A percentile compares a stretch with the other conserved stretches of the same genome.
These are phyloP conservation scores for Hylia prasina DNA, from an alignment of 2,113 vertebrate genomes.

Conservation along the genomic window DNA sequence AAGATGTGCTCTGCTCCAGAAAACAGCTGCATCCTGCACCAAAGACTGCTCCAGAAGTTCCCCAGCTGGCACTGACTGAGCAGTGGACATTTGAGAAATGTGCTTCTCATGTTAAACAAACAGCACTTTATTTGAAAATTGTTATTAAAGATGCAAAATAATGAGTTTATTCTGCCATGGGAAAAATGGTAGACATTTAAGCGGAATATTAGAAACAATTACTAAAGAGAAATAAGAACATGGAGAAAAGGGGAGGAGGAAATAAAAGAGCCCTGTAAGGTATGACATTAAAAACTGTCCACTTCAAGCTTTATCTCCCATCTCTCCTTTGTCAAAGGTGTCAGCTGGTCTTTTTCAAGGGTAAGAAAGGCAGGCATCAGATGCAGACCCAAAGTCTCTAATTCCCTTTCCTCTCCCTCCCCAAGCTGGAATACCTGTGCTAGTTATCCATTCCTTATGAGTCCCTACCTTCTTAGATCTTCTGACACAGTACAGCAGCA, in stretches of 20 bases:
- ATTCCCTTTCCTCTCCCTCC: not conserved
- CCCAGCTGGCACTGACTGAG: not conserved
- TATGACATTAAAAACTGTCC: not conserved
- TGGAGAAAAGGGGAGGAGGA: not conserved
- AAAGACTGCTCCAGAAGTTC: not conserved
- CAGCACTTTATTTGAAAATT: not conserved
- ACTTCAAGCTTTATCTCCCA: not conserved
- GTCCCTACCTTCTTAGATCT: not conserved
- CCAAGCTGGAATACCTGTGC: not conserved
- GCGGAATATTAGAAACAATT: not conserved
- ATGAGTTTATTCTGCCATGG: not conserved
- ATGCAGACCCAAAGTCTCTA: not conserved
- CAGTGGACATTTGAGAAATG: not conserved
- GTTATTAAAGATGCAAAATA: not conserved
- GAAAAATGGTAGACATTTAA: not conserved
- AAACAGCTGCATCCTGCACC: not conserved
- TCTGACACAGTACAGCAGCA: not conserved
- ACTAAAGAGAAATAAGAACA: not conserved
- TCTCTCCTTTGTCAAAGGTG: not conserved
- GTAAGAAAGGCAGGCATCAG: not conserved
- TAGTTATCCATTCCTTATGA: not conserved
- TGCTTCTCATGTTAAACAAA: not conserved
- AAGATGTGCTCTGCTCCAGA: not conserved
- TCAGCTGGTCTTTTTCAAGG: not conserved
- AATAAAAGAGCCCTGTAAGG: not conserved